Conservation (phyloP, 1,140 invertebrate species). For the Cyclina sinensis region DNA sequence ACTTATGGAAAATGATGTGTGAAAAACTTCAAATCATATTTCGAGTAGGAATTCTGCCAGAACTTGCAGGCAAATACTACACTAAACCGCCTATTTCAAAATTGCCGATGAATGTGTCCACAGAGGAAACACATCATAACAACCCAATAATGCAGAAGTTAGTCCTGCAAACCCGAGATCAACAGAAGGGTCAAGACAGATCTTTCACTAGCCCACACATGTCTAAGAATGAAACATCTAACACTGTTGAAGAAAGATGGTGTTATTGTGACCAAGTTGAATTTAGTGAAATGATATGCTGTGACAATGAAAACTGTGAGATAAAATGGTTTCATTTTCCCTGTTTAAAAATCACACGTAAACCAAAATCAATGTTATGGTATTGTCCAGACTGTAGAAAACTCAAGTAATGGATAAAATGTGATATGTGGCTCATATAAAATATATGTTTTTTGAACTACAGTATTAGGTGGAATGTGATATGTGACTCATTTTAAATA, state of each 20-base stretch:
- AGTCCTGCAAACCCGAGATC: no score
- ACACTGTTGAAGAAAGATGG: conserved; percentile 22
- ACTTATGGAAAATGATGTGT: conserved; percentile 7
- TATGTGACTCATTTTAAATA: not conserved
- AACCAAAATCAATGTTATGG: conserved; percentile 26
- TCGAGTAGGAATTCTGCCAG: conserved; percentile 24
- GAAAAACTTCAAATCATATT: conserved; percentile 36
- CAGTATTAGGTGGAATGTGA: not conserved
- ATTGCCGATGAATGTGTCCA: not conserved
- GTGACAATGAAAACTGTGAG: conserved; percentile 21
- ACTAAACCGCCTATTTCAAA: conserved; percentile 12
- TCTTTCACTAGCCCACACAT: not conserved
- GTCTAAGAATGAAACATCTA: conserved; percentile 12
- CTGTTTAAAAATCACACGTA: conserved; percentile 16
- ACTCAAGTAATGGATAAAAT: conserved; percentile 20
- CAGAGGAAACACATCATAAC: no score
- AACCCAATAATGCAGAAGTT: no score
- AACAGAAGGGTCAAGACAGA: conserved; percentile 3
- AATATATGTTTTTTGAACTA: not conserved
- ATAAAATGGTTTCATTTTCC: conserved; percentile 16
- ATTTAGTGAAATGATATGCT: conserved; percentile 27
- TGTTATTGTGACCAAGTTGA: not conserved
- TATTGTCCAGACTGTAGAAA: conserved; percentile 42
- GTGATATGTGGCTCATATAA: not conserved
- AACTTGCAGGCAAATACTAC: conserved; percentile 41